Conservation (phyloP, 2,888 invertebrate genomes). For the Perizoma affinitatum region DNA sequence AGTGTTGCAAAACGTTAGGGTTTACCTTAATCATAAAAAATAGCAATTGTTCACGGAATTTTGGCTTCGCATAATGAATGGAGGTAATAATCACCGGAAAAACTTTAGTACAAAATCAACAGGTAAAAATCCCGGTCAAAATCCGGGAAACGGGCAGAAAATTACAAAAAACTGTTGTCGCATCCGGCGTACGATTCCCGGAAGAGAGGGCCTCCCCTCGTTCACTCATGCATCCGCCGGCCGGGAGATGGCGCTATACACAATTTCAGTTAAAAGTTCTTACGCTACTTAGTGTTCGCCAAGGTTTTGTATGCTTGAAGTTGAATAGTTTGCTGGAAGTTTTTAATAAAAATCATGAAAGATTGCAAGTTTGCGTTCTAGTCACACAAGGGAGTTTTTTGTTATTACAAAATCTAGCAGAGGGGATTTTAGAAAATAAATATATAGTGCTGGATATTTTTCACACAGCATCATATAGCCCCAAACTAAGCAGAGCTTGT, state of each 20-base stretch:
- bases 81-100: slow-evolving; percentile 17
- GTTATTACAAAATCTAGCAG: too few relatives aligned
- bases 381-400: neutral
- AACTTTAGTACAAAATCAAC: slow-evolving; percentile 46
- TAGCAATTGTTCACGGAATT: slow-evolving; percentile 12
- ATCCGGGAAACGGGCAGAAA: slow-evolving; percentile 45
- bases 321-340: slow-evolving; percentile 1
- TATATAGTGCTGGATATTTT: too few relatives aligned
- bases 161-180: slow-evolving; percentile 59
- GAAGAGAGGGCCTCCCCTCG: slow-evolving; percentile 45
- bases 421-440: too few relatives aligned
- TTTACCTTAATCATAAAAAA: slow-evolving; percentile 1
- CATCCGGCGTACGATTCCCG: slow-evolving; percentile 57
- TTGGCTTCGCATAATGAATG: slow-evolving; percentile 14
- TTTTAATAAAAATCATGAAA: slow-evolving; percentile 10
- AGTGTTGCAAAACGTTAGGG: neutral
- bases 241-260: slow-evolving; percentile 42
- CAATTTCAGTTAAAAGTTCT: slow-evolving; percentile 4
- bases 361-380: slow-evolving; percentile 3
- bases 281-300: neutral
- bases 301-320: slow-evolving; percentile 6
- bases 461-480: too few relatives aligned
- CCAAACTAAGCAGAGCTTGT: too few relatives aligned
- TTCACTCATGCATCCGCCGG: slow-evolving; percentile 17
- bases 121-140: slow-evolving; percentile 45